These are phyloP conservation scores for Luperina nickerlii DNA, from an alignment of 2,888 invertebrate genomes.

Conservation along the genomic window DNA sequence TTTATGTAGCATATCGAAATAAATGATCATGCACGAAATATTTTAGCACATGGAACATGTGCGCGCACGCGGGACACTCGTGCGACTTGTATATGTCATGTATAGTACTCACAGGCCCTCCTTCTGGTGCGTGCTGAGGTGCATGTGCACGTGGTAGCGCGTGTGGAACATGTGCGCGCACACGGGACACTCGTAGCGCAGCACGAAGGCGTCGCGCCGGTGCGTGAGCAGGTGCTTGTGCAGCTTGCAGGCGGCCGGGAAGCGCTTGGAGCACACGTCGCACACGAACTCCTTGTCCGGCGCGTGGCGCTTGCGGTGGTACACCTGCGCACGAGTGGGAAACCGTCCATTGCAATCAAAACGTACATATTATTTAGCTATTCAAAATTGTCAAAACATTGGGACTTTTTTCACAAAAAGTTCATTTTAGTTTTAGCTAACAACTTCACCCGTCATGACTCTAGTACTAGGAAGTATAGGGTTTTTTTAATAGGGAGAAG, in stretches of 20 bases:
- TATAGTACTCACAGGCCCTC: slow-evolving; percentile 65
- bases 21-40: no score
- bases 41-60: no score
- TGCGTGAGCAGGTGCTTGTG: slow-evolving; percentile 79
- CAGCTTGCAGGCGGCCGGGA: slow-evolving; percentile 81
- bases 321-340: slow-evolving; percentile 73
- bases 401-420: not conserved
- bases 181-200: slow-evolving; percentile 86
- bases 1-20: not conserved
- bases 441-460: not conserved
- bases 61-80: no score
- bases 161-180: slow-evolving; percentile 88
- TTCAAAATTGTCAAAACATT: not conserved
- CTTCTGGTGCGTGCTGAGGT: slow-evolving; percentile 81
- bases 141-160: slow-evolving; percentile 86
- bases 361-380: not conserved
- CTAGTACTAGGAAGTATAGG: not conserved
- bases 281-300: slow-evolving; percentile 76
- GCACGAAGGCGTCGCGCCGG: slow-evolving; percentile 73
- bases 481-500: no score
- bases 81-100: not conserved
- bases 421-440: no score
- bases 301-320: slow-evolving; percentile 82
- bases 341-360: no score
- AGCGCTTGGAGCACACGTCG: slow-evolving; percentile 82